Conservation (phyloP, 2,797 vertebrate genomes). For the Pogoniulus pusillus region DNA sequence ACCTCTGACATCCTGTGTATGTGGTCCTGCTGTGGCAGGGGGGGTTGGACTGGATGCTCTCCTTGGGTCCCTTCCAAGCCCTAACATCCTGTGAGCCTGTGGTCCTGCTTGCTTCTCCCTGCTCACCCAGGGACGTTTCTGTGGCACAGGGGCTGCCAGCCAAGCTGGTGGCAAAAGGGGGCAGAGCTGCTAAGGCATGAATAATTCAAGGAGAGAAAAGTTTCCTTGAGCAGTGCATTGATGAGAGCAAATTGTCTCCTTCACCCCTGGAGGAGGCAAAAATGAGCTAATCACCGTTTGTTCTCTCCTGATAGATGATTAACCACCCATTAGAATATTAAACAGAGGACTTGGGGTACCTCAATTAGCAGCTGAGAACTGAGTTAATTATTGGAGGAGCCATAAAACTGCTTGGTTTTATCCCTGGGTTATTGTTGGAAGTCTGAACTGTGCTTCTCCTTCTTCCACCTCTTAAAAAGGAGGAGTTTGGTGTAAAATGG, state of each 20-base stretch:
- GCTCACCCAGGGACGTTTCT: not conserved
- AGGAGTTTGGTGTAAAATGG: not conserved
- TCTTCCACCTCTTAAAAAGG: not conserved
- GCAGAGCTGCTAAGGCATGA: not conserved
- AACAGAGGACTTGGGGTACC: constrained; percentile 7
- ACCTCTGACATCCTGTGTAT: too few species aligned
- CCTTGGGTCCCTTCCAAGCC: too few species aligned
- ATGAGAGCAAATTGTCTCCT: constrained; percentile 41
- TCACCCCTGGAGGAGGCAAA: constrained; percentile 4
- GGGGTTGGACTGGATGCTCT: too few species aligned
- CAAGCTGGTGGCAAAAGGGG: accelerated
- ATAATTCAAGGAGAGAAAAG: constrained; percentile 4
- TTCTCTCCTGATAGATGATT: constrained; percentile 51
- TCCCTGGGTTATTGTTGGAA: not conserved
- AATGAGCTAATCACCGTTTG: constrained; percentile 53
- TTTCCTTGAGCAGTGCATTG: constrained; percentile 4
- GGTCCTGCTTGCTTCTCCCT: accelerated
- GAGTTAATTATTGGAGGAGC: not conserved
- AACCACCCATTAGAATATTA: constrained; percentile 60
- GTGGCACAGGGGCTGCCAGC: accelerated
- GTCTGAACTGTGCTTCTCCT: too few species aligned
- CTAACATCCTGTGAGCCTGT: too few species aligned
- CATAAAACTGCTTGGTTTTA: constrained; percentile 22
- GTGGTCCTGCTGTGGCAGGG: too few species aligned
- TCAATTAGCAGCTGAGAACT: constrained; percentile 34